These are phyloP conservation scores for Myotis davidii DNA, from an alignment of 2,113 vertebrate species.

Conservation along the genomic window DNA sequence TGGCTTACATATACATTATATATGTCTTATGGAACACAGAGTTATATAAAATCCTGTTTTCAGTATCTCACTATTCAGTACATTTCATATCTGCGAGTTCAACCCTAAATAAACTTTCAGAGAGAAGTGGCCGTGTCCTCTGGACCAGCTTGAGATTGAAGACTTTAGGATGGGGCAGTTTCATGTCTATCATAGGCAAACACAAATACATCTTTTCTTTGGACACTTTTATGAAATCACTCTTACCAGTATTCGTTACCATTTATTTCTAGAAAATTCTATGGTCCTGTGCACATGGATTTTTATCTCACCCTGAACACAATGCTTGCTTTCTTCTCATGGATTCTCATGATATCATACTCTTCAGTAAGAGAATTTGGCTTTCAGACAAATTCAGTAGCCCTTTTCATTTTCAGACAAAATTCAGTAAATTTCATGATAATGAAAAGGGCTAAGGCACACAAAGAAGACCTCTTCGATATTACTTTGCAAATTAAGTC, in stretches of 20 bases:
- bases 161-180: not conserved
- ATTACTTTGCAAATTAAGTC: not conserved
- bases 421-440: too few relatives aligned
- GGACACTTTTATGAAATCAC: not conserved
- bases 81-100: not conserved
- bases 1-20: not conserved
- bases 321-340: not conserved
- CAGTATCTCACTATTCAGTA: not conserved
- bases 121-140: not conserved
- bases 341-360: not conserved
- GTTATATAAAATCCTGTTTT: not conserved
- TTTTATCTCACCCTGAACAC: not conserved
- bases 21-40: not conserved
- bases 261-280: constrained; percentile 28
- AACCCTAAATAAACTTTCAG: not conserved
- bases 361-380: not conserved
- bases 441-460: not conserved
- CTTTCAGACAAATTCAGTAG: not conserved
- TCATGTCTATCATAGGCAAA: not conserved
- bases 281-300: not conserved
- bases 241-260: not conserved
- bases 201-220: not conserved
- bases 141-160: not conserved
- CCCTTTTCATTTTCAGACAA: not conserved
- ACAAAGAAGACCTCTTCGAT: not conserved